Evolutionary conservation across 2,113 vertebrate genomes (phyloP).

Genomic region (Gymnorhina tibicen): DNA sequence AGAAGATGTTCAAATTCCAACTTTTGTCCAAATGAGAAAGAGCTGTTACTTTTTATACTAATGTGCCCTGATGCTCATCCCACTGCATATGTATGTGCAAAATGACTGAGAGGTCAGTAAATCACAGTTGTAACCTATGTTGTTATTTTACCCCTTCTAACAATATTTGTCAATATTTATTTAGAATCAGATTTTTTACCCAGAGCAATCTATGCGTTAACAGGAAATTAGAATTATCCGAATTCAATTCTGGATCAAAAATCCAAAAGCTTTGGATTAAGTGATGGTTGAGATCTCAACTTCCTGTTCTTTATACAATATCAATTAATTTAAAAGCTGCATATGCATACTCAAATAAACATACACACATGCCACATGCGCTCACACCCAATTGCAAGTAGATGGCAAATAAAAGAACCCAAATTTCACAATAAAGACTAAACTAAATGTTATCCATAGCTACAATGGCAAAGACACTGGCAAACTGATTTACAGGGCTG

Average conservation of each 20-base stretch:
- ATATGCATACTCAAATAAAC: background rate
- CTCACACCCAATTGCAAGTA: background rate
- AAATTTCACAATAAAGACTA: background rate
- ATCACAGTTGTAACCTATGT: background rate
- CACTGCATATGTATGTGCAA: background rate
- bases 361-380: background rate
- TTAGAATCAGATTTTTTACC: background rate
- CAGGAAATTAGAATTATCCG: background rate
- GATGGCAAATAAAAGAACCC: conserved; percentile 13
- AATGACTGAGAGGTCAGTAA: background rate
- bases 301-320: background rate
- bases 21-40: background rate
- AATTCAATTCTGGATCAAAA: conserved; percentile 1
- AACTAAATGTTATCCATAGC: conserved; percentile 23
- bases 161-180: background rate
- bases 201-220: background rate
- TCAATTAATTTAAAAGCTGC: conserved; percentile 30
- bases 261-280: conserved; percentile 10
- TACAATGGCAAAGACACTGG: conserved; percentile 16
- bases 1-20: background rate
- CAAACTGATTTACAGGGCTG: conserved; percentile 41
- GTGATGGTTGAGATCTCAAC: background rate
- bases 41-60: background rate
- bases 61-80: background rate
- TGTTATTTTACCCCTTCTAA: background rate